Conservation (phyloP, 2,113 vertebrate species). For the Falcunculus frontatus region DNA sequence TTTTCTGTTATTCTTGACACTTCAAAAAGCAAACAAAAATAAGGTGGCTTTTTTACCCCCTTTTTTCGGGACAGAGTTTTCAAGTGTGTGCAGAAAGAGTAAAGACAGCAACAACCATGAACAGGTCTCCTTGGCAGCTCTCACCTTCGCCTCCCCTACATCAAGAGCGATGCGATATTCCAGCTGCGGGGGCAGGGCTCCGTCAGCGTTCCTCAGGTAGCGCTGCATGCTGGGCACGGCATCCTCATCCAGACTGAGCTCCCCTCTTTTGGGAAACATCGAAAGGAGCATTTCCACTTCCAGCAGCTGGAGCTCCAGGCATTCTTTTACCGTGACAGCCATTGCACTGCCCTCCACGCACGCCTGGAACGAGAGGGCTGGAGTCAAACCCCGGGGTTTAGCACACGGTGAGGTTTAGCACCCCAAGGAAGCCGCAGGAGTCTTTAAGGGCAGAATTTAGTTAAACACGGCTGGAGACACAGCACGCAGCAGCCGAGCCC, state of each 20-base stretch:
- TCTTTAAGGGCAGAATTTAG: too few relatives aligned
- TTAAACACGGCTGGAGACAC: neutral
- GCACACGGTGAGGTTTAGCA: rapidly evolving
- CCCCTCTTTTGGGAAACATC: constrained; percentile 76
- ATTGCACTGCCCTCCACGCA: neutral
- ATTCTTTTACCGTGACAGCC: constrained; percentile 48
- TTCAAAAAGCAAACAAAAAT: neutral
- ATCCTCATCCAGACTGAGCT: constrained; percentile 63
- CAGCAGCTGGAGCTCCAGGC: constrained; percentile 74
- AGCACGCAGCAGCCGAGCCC: neutral
- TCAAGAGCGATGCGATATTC: constrained; percentile 56
- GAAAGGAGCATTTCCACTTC: constrained; percentile 78
- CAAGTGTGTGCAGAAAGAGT: neutral
- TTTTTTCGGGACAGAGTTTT: neutral
- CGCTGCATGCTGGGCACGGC: constrained; percentile 44
- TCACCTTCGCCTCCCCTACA: constrained; percentile 67
- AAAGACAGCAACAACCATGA: neutral
- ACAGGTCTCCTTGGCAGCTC: neutral
- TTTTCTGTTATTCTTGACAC: neutral
- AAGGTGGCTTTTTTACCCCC: rapidly evolving
- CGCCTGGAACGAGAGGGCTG: neutral
- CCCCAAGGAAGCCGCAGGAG: rapidly evolving
- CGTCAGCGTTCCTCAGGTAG: constrained; percentile 48
- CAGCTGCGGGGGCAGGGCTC: constrained; percentile 61
- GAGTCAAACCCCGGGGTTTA: neutral